phyloP scores from a whole-genome alignment of 2,888 invertebrate species.

The Teinopalpus imperialis region DNA sequence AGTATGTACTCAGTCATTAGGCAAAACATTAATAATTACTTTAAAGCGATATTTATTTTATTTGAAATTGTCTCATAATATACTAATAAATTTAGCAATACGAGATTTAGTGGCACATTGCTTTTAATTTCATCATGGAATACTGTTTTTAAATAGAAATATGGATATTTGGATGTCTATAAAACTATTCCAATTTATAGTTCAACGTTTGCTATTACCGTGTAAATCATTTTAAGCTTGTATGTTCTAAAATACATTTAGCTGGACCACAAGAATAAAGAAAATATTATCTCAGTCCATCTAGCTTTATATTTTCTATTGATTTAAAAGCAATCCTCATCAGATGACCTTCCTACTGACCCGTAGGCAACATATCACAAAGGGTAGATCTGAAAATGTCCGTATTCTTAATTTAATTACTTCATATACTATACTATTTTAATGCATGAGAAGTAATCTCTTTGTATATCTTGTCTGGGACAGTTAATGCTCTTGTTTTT shows the following conservation, averaged over 20 bases:
- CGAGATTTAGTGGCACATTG: too few species aligned
- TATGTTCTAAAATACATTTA: slow-evolving; percentile 40
- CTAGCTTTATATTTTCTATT: slow-evolving; percentile 67
- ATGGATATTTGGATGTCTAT: too few species aligned
- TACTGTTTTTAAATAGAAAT: too few species aligned
- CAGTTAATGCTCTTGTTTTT: slow-evolving; percentile 13
- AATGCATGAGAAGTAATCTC: slow-evolving; percentile 7
- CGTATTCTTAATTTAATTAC: slow-evolving; percentile 23
- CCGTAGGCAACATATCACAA: slow-evolving; percentile 46
- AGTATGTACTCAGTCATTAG: too few species aligned
- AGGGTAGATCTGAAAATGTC: slow-evolving; percentile 30
- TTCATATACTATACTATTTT: slow-evolving; percentile 9
- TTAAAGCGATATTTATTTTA: too few species aligned
- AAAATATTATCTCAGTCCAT: slow-evolving; percentile 53
- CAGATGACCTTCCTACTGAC: slow-evolving; percentile 59
- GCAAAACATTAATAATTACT: too few species aligned
- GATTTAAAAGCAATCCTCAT: slow-evolving; percentile 63
- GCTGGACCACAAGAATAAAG: slow-evolving; percentile 44
- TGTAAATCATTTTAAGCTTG: slow-evolving; percentile 37
- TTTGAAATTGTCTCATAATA: too few species aligned
- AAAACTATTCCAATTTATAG: slow-evolving; percentile 29
- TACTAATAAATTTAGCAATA: too few species aligned
- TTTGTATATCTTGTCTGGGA: slow-evolving; percentile 1
- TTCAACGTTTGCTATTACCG: slow-evolving; percentile 12
- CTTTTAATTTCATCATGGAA: too few species aligned